Evolutionary conservation across 2,113 vertebrate species (phyloP), one percentile per base, ranked within the genome.

Genomic region (Panthera tigris): DNA sequence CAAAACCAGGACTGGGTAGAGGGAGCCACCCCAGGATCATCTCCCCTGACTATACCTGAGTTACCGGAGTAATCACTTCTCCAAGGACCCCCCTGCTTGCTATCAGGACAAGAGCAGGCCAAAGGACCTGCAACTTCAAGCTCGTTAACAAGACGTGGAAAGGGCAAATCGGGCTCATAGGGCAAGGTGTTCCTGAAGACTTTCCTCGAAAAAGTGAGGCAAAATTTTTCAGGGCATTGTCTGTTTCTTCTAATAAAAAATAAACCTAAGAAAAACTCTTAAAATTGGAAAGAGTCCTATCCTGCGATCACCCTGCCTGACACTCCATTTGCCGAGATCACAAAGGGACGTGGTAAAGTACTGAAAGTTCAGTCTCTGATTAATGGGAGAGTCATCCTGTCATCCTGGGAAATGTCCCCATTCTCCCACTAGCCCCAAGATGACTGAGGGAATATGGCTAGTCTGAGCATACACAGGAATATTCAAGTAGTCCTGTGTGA

Each of bases 181-280:
- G 41, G 23, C 6, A 4, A 71, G 33, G 19, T 87, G 14, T 63
- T 95, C 66, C 55, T 84, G 3, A 92, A 92, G 45, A 63, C 74
- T 93, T 68, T 82, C 66, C 86, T 66, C 16, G 19, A 87, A 96
- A 92, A 94, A 3, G 31, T 29, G 39, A 80, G 11, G 55, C 19
- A n/a, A 80, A 55, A 50, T 45, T 82, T 82, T 50, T 65, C 45
- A 39, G 71, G 81, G 69, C 48, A 23, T 16, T 27, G 13, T 69
- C 57, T 91, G 45, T 78, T 94, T 78, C 45, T 68, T 95, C 50
- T 73, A 68, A 66, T 21, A 85, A 93, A 93, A 57, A 57, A 57
- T 23, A 71, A 71, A n/a, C 21, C 11, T 12, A 39, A 39, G 36
- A 29, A 76, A 45, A 45, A 45, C 39, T 79, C 89, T 82, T 21